These are phyloP conservation scores for Ganaspis sp. DNA, from an alignment of 1,140 invertebrate genomes.

Conservation along the genomic window DNA sequence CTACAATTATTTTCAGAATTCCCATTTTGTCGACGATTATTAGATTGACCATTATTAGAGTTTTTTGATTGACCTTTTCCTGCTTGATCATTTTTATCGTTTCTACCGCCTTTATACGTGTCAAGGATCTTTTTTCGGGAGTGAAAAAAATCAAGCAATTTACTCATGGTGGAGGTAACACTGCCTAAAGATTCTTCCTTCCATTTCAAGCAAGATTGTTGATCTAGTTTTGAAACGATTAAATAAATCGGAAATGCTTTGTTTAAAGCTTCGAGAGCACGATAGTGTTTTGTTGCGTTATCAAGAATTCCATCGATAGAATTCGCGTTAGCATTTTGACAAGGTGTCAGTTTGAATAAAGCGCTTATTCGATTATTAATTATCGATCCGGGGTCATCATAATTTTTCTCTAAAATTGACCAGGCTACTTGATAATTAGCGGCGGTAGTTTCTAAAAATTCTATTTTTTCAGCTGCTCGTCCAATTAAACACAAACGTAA, in stretches of 20 bases:
- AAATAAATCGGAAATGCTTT: not conserved
- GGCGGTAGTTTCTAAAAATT: too few species aligned
- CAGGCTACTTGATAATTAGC: too few species aligned
- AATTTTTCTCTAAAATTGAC: too few species aligned
- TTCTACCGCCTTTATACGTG: not conserved
- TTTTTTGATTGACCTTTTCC: not conserved
- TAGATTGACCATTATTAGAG: not conserved
- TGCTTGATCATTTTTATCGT: not conserved
- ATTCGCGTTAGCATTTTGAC: not conserved
- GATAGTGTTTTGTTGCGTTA: not conserved
- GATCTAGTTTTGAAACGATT: not conserved
- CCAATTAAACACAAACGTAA: too few species aligned
- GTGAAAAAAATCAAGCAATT: not conserved
- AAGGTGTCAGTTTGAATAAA: not conserved
- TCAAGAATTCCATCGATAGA: not conserved
- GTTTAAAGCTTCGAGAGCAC: not conserved
- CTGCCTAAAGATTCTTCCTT: not conserved
- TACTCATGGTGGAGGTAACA: not conserved
- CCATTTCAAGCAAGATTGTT: not conserved
- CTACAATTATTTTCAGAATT: not conserved
- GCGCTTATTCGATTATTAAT: not conserved
- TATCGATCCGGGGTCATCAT: not conserved
- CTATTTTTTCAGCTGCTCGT: too few species aligned
- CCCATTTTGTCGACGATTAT: not conserved
- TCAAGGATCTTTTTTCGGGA: not conserved